phyloP scores from a whole-genome alignment of 2,888 invertebrate species.

The Allacma fusca region DNA sequence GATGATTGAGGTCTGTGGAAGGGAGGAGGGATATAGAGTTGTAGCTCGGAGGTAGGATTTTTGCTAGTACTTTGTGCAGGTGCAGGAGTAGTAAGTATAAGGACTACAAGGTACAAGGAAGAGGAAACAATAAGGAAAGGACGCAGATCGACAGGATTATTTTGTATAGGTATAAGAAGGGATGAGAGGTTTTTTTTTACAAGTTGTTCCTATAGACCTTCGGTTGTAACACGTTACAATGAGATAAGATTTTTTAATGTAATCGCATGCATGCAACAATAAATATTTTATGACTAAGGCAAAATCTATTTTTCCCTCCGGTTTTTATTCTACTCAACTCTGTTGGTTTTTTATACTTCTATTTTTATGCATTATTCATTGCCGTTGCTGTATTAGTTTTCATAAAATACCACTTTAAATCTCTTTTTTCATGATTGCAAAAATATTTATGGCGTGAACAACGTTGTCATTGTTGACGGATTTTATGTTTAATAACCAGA shows the following conservation, averaged over 20 bases:
- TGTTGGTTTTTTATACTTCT: not conserved
- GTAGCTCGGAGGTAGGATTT: too few relatives aligned
- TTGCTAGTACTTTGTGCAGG: too few relatives aligned
- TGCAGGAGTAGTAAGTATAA: too few relatives aligned
- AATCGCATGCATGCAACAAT: conserved; percentile 34
- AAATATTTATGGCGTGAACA: conserved; percentile 24
- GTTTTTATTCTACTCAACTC: not conserved
- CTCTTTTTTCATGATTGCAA: conserved; percentile 22
- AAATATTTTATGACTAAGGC: conserved; percentile 34
- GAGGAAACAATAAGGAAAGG: too few relatives aligned
- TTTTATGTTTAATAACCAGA: conserved; percentile 20
- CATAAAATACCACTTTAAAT: conserved; percentile 19
- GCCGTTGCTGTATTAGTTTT: conserved; percentile 23
- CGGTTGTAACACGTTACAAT: not conserved
- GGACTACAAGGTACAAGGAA: too few relatives aligned
- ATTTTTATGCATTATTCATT: conserved; percentile 40
- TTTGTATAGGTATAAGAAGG: too few relatives aligned
- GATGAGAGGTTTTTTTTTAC: too few relatives aligned
- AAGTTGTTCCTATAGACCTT: too few relatives aligned
- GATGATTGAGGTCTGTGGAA: too few relatives aligned
- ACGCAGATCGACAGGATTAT: too few relatives aligned
- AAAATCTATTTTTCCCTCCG: conserved; percentile 25
- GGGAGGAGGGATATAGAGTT: too few relatives aligned
- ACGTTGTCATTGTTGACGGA: conserved; percentile 24
- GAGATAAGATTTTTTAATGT: conserved; percentile 7